Base-by-base conservation (phyloP, 2,113 vertebrate genomes). In the Bambusicola thoracicus region DNA sequence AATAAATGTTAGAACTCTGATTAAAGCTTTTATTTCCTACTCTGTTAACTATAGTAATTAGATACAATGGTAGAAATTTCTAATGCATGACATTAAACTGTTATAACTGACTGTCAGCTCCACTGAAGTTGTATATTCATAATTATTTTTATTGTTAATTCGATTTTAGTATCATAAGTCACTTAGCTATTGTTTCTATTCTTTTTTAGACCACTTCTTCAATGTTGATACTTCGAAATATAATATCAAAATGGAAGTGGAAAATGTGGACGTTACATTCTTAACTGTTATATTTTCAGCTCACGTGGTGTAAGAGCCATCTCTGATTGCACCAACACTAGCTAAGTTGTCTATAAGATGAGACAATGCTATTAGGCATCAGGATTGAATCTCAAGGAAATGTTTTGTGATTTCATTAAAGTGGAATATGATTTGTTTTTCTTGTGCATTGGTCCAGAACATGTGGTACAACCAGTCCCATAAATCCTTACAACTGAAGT, bases 341-440 rank as follows among this genome's bases (percentile, higher is more conserved):
- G 93, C 85, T 81, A 92, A 94, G 90, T 88, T 95, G 73, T 90
- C 80, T 86, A 78, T 56, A 92, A 92, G 85, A 95, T 67, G 92
- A 94, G 85, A 62, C 65, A 85, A 86, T 81, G 75, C 43, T 90
- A 94, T 96, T 92, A 94, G 90, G 83, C 69, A 88, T 43, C 56
- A 92, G 92, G 92, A 96, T 96, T 92, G 86, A 81, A 94, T 96
- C 76, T 94, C 92, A 0, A 81, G 95, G 92, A 96, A 96, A 96
- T 95, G 92, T 78, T 95, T 86, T 86, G 40, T 94, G 96, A 96
- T 96, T 92, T 65, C 32, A 65, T 96, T 96, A 86, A 92, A 95
- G 87, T 34, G 69, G 56, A 79, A 81, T 92, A 88, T 68, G 70
- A 88, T 29, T 29, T 53, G 95, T 93, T 90, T 92, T 93, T 83